A percentile compares a stretch with the other conserved stretches of the same genome.
Conservation (phyloP, 2,888 invertebrate genomes). For the Homarus gammarus region DNA sequence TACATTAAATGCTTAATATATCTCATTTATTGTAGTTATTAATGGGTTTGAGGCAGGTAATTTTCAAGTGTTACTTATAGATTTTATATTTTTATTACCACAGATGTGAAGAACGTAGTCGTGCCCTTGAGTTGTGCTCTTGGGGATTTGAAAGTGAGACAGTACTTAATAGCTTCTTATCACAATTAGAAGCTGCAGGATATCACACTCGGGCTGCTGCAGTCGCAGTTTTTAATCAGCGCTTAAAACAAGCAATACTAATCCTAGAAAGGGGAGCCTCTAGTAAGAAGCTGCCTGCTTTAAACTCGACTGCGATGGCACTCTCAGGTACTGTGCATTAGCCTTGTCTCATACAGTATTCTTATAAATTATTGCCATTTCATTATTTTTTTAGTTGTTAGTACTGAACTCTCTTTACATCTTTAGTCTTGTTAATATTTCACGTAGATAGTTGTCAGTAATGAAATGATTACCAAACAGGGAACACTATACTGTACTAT, state of each 20-base stretch:
- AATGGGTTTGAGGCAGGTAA: background rate
- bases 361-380: background rate
- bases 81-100: constrained; percentile 73
- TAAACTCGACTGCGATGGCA: constrained; percentile 88
- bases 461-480: too few relatives aligned
- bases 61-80: background rate
- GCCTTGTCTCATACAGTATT: background rate
- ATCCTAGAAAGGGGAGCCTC: constrained; percentile 85
- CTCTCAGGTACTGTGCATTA: constrained; percentile 82
- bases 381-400: too few relatives aligned
- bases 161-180: constrained; percentile 82
- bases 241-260: constrained; percentile 90
- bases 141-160: constrained; percentile 90
- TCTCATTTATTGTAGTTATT: background rate
- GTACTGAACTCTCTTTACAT: too few relatives aligned
- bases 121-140: constrained; percentile 91
- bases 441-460: too few relatives aligned
- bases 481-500: too few relatives aligned
- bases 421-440: too few relatives aligned
- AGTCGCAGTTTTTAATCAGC: constrained; percentile 93
- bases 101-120: constrained; percentile 87
- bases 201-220: constrained; percentile 92
- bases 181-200: constrained; percentile 84
- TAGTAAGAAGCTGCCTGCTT: constrained; percentile 78
- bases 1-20: background rate